Evolutionary conservation across 2,888 invertebrate species (phyloP).

Genomic region (Dynastes maya): DNA sequence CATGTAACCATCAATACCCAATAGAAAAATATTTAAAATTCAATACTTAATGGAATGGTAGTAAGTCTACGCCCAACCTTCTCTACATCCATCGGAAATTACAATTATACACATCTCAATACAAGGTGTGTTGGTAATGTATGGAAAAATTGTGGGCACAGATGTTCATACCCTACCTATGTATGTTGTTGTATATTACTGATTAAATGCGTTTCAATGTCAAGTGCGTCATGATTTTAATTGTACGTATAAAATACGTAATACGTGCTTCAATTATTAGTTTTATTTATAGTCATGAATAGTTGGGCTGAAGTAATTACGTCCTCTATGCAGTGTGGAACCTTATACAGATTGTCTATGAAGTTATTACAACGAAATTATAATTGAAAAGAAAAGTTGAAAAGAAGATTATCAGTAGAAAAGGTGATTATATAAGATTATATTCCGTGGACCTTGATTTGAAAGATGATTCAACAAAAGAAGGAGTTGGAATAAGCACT

Average conservation of each 20-base stretch:
- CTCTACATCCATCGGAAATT: not conserved
- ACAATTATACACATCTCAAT: not conserved
- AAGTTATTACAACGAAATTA: not conserved
- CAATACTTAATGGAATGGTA: not conserved
- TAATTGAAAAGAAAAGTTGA: not conserved
- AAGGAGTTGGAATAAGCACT: too few species aligned
- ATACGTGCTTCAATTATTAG: not conserved
- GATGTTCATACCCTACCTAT: slow-evolving; percentile 19
- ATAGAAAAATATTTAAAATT: slow-evolving; percentile 11
- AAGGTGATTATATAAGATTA: too few species aligned
- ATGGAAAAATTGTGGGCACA: slow-evolving; percentile 18
- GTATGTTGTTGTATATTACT: not conserved
- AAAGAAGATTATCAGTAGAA: too few species aligned
- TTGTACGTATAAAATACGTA: not conserved
- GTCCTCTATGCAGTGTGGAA: not conserved
- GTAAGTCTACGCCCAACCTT: not conserved
- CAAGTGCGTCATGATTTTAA: slow-evolving; percentile 36
- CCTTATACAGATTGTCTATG: not conserved
- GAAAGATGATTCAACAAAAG: too few species aligned
- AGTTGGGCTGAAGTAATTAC: not conserved
- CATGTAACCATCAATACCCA: not conserved
- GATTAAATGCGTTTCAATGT: slow-evolving; percentile 28
- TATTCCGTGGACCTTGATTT: too few species aligned
- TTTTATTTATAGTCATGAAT: slow-evolving; percentile 11
- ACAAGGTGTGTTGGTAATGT: slow-evolving; percentile 24